phyloP scores from a whole-genome alignment of 1,140 invertebrate species.

The Musca vetustissima region DNA sequence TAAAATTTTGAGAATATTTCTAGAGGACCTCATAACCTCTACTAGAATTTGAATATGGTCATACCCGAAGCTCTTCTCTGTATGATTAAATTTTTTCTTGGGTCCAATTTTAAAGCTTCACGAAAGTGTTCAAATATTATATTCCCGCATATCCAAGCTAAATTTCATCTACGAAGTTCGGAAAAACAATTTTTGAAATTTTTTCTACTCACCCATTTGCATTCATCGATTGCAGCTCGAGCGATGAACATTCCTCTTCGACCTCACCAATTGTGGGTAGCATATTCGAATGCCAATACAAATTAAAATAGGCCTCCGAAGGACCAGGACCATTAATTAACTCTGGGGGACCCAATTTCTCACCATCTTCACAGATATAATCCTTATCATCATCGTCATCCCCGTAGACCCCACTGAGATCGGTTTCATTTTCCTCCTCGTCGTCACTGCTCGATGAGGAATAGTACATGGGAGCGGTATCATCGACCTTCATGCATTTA shows the following conservation, averaged over 20 bases:
- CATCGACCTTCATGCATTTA: conserved; percentile 47
- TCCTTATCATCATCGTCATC: conserved; percentile 45
- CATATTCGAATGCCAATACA: conserved; percentile 55
- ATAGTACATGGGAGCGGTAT: conserved; percentile 40
- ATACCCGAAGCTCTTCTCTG: no score
- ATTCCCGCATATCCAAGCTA: no score
- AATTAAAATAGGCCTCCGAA: conserved; percentile 53
- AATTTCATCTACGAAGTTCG: no score
- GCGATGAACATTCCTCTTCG: conserved; percentile 61
- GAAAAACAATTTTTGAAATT: no score
- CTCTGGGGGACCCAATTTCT: conserved; percentile 54
- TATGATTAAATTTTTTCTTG: no score
- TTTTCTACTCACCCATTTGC: conserved; percentile 45
- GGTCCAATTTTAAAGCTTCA: no score
- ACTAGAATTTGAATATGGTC: no score
- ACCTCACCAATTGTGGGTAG: conserved; percentile 69
- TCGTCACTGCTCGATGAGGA: conserved; percentile 49
- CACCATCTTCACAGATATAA: conserved; percentile 52
- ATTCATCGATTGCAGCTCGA: conserved; percentile 45
- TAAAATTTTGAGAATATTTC: no score
- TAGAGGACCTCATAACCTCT: no score
- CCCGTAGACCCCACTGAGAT: conserved; percentile 34
- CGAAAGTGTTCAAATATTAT: no score
- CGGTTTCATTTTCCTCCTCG: conserved; percentile 36
- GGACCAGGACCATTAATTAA: conserved; percentile 50